Evolutionary conservation across 2,888 invertebrate species (phyloP), one percentile per base, ranked within the genome.

Genomic region (Athetis lepigone): DNA sequence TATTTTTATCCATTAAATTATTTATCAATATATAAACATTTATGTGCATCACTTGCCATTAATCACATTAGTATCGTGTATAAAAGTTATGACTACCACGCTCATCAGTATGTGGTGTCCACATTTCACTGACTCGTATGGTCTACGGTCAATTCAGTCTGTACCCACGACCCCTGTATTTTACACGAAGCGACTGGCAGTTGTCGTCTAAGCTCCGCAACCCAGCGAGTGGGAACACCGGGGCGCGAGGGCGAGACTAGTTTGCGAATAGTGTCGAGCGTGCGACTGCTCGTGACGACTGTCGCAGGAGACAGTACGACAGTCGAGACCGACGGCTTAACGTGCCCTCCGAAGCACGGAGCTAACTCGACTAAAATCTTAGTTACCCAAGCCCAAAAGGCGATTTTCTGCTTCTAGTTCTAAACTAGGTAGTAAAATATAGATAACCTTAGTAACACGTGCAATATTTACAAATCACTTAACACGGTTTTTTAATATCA

Each of bases 311-410:
- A n/a, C 25, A 5, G 37, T 5, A 13, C 18, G 62, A 51, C 62
- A 63, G 43, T 60, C 50, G 62, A 60, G 62, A 63, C 62, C 62
- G 62, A 63, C 62, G 59, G 62, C 59, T 51, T 51, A 37, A 25
- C 50, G 50, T 51, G 50, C 50, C 36, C 11, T 40, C 33, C 33
- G 33, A 33, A 33, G 33, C 33, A 33, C 33, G 33, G 33, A 33
- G n/a, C n/a, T n/a, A n/a, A 25, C 25, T 25, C 25, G 25, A 27
- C 27, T 27, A 6, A 2, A 6, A 27, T 9, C 27, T 27, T 27
- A 27, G 27, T 27, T 6, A 27, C 27, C 2, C 2, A n/a, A n/a
- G n/a, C n/a, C n/a, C n/a, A n/a, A 9, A 27, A 8, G 27, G 2
- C 27, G 27, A 27, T 27, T 13, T 4, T 13, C 1, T 33, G 13